Evolutionary conservation across 2,888 invertebrate species (phyloP).

Genomic region (Ochlodes sylvanus): DNA sequence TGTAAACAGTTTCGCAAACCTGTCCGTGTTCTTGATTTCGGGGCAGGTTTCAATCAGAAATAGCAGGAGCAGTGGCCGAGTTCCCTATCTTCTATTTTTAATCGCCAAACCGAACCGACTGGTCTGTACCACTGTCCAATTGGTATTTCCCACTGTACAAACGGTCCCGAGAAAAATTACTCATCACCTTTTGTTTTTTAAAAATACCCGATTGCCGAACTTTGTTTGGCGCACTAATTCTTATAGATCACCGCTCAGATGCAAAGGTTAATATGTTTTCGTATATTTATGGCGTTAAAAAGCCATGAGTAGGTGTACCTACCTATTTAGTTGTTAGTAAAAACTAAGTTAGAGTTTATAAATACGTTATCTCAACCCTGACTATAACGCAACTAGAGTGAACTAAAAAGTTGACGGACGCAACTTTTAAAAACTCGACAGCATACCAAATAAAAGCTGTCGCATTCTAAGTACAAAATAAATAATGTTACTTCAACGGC

Average conservation of each 20-base stretch:
- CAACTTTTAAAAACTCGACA: not conserved
- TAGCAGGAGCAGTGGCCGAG: conserved; percentile 75
- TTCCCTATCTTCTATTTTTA: conserved; percentile 75
- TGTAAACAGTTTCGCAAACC: conserved; percentile 54
- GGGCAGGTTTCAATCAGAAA: conserved; percentile 70
- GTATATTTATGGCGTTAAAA: not conserved
- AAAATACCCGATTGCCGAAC: conserved; percentile 26
- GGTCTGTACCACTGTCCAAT: conserved; percentile 63
- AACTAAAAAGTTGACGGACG: not conserved
- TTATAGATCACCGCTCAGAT: not conserved
- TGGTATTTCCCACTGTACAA: conserved; percentile 61
- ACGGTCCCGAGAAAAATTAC: conserved; percentile 56
- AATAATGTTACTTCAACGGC: conserved; percentile 5
- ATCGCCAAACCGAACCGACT: conserved; percentile 57
- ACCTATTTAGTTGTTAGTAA: too few relatives aligned
- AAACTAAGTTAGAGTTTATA: too few relatives aligned
- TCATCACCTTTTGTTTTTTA: conserved; percentile 48
- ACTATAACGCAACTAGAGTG: too few relatives aligned
- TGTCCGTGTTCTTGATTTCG: conserved; percentile 70
- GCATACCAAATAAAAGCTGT: conserved; percentile 2
- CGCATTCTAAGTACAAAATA: conserved; percentile 3
- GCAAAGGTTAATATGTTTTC: not conserved
- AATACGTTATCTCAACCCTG: too few relatives aligned
- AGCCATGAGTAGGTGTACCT: not conserved
- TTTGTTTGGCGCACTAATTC: conserved; percentile 9